Base-by-base conservation (phyloP, 2,797 vertebrate genomes). In the Enoplosus armatus region DNA sequence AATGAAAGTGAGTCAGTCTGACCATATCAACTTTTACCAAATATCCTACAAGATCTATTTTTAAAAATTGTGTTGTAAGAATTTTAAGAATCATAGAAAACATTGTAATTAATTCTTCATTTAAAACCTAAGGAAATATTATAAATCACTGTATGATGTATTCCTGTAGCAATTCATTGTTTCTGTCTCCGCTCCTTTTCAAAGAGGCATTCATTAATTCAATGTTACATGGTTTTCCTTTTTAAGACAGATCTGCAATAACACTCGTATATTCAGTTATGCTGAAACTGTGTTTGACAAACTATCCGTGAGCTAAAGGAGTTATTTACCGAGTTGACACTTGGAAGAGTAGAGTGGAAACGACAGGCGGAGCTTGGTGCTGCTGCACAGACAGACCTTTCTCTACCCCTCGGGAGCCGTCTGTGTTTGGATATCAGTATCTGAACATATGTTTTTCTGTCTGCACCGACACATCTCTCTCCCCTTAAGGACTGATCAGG, bases 301-400 rank as follows among this genome's bases (percentile, higher is more conserved):
- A 11, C 69, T 69, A 10, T 66, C 39, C 4, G 4, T 26, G 39
- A 56, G 80, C 50, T 68, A 11, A 61, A 59, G 24, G 31, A 72
- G 35, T 26, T 77, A 65, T 86, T 91, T 79, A 88, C 53, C 8
- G 51, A 72, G 53, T 31, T 65, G 69, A 77, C 56, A 47, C 72
- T 77, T 75, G 85, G 79, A 85, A 71, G 51, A 70, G 16, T 65
- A 48, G 72, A 76, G 64, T 84, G 78, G 75, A 87, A 89, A 82
- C 5, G 79, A 37, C 27, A 77, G 84, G 87, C 50, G 29, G 76
- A 18, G 79, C 72, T 65, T 45, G 63, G 18, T 41, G 79, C 69
- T 61, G 79, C 73, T 83, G 71, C 78, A 92, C 90, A 92, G 81
- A 68, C 58, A 43, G 75, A 84, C 75, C 83, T 87, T 89, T 91